phyloP scores from a whole-genome alignment of 2,797 vertebrate species.

The Garrulus glandarius region DNA sequence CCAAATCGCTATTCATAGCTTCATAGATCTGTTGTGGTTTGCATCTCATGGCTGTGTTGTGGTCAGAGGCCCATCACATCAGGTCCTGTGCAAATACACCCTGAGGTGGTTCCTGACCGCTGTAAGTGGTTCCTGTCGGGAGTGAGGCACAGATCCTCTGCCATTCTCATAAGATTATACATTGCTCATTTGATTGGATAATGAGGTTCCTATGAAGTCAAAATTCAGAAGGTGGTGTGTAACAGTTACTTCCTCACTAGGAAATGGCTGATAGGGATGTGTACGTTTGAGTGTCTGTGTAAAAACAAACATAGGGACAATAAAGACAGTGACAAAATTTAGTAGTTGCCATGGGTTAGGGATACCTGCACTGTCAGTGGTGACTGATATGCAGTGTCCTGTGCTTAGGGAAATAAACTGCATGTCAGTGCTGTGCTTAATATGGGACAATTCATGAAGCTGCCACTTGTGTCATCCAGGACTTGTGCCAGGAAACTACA shows the following conservation, averaged over 20 bases:
- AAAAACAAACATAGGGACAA: not conserved
- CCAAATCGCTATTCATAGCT: not conserved
- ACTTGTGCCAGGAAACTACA: not conserved
- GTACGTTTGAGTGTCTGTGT: not conserved
- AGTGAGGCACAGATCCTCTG: not conserved
- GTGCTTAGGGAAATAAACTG: not conserved
- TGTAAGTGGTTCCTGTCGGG: accelerated
- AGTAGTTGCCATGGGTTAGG: not conserved
- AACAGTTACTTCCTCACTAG: not conserved
- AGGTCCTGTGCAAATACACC: not conserved
- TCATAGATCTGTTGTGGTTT: not conserved
- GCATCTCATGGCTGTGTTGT: not conserved
- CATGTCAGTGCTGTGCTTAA: not conserved
- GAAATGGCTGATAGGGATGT: not conserved
- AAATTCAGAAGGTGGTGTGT: not conserved
- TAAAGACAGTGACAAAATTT: not conserved
- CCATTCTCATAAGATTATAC: not conserved
- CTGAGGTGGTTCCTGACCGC: not conserved
- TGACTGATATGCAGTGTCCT: not conserved
- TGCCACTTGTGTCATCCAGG: not conserved
- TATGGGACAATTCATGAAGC: not conserved
- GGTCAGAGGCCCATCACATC: not conserved
- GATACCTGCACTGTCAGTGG: not conserved
- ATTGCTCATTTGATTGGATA: not conserved
- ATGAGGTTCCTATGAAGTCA: not conserved